Conservation (phyloP, 2,888 invertebrate species). For the Fragum fragum region DNA sequence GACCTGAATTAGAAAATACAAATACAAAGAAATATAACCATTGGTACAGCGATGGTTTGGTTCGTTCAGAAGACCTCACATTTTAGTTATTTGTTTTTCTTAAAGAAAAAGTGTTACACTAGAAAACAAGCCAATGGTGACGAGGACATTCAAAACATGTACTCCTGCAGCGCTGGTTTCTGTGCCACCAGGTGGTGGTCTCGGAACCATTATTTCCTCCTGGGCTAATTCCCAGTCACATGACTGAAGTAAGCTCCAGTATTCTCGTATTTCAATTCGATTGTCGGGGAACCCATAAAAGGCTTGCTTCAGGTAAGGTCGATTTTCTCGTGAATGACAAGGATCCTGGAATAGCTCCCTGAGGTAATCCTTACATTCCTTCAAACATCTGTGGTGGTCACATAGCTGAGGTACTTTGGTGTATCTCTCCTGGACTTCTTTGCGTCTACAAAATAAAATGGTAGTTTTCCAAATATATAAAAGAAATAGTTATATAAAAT, state of each 20-base stretch:
- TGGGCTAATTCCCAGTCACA: neutral
- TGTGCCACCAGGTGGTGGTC: neutral
- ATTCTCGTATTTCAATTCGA: neutral
- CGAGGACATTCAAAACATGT: neutral
- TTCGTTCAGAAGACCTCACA: too few relatives aligned
- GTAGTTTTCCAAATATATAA: too few relatives aligned
- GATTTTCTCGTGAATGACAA: neutral
- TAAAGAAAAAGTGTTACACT: too few relatives aligned
- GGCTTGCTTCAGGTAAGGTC: slow-evolving; percentile 1
- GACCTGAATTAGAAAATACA: too few relatives aligned
- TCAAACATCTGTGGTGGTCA: neutral
- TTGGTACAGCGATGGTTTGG: too few relatives aligned
- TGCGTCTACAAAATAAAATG: neutral
- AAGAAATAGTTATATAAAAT: too few relatives aligned
- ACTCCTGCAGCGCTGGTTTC: neutral
- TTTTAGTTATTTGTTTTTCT: too few relatives aligned
- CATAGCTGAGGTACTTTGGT: neutral
- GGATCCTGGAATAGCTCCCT: slow-evolving; percentile 8
- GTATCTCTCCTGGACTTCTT: neutral
- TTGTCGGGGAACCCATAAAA: neutral
- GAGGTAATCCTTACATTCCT: slow-evolving; percentile 3
- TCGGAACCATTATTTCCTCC: neutral
- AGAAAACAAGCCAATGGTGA: too few relatives aligned
- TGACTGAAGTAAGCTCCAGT: slow-evolving; percentile 7
- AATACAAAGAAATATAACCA: too few relatives aligned